A percentile compares a stretch with the other conserved stretches of the same genome.
These are phyloP conservation scores for Tetragonula clypearis DNA, from an alignment of 1,140 invertebrate genomes.

Conservation along the genomic window DNA sequence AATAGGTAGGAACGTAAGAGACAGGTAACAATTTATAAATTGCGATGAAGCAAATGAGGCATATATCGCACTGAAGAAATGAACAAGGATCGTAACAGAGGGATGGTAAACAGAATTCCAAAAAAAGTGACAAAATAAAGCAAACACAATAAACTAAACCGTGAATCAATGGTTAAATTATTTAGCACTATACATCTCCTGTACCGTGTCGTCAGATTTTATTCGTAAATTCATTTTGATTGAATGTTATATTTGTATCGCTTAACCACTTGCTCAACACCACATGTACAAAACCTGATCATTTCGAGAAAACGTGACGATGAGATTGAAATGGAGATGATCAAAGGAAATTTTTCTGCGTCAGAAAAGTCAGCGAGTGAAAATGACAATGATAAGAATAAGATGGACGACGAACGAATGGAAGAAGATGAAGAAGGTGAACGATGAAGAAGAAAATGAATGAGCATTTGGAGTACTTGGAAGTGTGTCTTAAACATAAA, in stretches of 20 bases:
- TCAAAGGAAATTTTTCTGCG: background rate
- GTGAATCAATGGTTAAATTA: background rate
- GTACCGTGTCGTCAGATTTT: constrained; percentile 15
- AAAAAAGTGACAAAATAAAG: background rate
- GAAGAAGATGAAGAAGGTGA: no score
- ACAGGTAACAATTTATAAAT: background rate
- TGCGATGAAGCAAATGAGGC: background rate
- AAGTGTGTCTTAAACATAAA: constrained; percentile 41
- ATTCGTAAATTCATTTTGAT: constrained; percentile 45
- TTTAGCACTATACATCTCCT: constrained; percentile 3
- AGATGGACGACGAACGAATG: background rate
- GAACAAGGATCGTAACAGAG: background rate
- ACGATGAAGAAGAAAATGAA: constrained; percentile 1
- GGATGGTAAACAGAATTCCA: background rate
- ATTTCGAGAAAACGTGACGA: background rate
- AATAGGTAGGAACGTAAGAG: background rate
- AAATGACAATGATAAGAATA: background rate
- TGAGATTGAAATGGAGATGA: background rate
- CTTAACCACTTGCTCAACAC: constrained; percentile 26
- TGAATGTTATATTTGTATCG: constrained; percentile 34
- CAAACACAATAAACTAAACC: background rate
- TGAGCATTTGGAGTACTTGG: constrained; percentile 10
- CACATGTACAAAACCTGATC: constrained; percentile 1
- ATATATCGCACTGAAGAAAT: background rate
- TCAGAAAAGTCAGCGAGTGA: background rate